Percentiles rank a stretch among this genome's conserved stretches.
Conservation (phyloP, 2,113 vertebrate genomes). For the Ondatra zibethicus region DNA sequence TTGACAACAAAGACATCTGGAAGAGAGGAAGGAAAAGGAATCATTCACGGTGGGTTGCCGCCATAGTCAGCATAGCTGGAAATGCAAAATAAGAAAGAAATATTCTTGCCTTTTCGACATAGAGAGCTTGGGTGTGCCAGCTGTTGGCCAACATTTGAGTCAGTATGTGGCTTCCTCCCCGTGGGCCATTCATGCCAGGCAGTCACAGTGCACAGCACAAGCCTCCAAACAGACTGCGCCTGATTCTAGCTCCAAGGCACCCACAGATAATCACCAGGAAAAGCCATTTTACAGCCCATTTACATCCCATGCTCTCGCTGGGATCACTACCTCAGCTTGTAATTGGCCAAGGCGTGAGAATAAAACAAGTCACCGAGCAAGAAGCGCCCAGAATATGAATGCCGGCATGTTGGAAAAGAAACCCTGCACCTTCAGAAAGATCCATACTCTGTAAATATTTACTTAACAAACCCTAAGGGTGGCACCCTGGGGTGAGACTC, state of each 20-base stretch:
- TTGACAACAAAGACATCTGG: conserved; percentile 84
- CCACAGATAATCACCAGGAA: conserved; percentile 76
- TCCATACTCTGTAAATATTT: background rate
- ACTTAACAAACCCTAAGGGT: background rate
- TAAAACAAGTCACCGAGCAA: conserved; percentile 77
- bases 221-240: conserved; percentile 60
- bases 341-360: conserved; percentile 73
- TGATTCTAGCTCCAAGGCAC: conserved; percentile 43
- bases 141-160: conserved; percentile 60
- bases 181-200: conserved; percentile 1
- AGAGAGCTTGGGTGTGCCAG: conserved; percentile 58
- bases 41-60: conserved; percentile 41
- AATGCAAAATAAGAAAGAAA: conserved; percentile 52
- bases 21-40: conserved; percentile 52
- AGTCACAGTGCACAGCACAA: background rate
- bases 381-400: conserved; percentile 69
- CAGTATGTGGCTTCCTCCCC: conserved; percentile 61
- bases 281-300: conserved; percentile 81
- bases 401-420: conserved; percentile 11
- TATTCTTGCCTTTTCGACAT: conserved; percentile 45
- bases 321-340: conserved; percentile 79
- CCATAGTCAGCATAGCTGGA: conserved; percentile 44
- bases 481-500: background rate
- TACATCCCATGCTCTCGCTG: conserved; percentile 71
- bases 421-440: conserved; percentile 53